Percentiles rank a stretch among this genome's conserved stretches.
Conservation (phyloP, 2,113 vertebrate genomes). For the Lucifuga dentata region DNA sequence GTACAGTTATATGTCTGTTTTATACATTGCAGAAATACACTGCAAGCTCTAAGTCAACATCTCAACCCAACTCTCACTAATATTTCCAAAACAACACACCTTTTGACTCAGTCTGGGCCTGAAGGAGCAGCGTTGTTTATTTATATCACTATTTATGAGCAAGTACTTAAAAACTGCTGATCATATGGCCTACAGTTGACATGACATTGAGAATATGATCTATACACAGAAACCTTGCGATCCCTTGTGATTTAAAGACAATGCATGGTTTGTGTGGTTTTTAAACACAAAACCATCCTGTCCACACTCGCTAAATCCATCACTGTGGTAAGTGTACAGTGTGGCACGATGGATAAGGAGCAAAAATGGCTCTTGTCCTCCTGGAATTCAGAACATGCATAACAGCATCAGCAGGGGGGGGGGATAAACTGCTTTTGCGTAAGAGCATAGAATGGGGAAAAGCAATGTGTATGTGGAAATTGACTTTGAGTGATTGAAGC, state of each 20-base stretch:
- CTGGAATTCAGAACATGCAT: background rate
- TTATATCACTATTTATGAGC: background rate
- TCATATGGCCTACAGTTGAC: no score
- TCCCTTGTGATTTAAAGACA: background rate
- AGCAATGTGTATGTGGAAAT: conserved; percentile 37
- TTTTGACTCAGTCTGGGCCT: no score
- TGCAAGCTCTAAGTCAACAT: no score
- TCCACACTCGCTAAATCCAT: background rate
- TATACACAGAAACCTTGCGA: no score
- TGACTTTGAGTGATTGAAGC: conserved; percentile 70
- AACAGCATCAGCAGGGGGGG: background rate
- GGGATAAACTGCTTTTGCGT: conserved; percentile 27
- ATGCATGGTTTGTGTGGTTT: background rate
- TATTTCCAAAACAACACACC: no score
- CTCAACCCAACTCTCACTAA: no score
- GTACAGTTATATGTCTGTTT: no score
- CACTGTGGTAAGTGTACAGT: background rate
- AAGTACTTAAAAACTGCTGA: no score
- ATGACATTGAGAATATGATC: no score
- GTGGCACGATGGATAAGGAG: conserved; percentile 16
- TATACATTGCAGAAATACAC: no score
- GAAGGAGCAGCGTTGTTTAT: conserved; percentile 4
- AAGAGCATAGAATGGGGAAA: conserved; percentile 34
- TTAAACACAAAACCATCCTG: background rate
- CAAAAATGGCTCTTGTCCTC: conserved; percentile 30